Evolutionary conservation across 1,140 invertebrate species (phyloP), one percentile per base, ranked within the genome.

Genomic region (Eriosoma lanigerum): DNA sequence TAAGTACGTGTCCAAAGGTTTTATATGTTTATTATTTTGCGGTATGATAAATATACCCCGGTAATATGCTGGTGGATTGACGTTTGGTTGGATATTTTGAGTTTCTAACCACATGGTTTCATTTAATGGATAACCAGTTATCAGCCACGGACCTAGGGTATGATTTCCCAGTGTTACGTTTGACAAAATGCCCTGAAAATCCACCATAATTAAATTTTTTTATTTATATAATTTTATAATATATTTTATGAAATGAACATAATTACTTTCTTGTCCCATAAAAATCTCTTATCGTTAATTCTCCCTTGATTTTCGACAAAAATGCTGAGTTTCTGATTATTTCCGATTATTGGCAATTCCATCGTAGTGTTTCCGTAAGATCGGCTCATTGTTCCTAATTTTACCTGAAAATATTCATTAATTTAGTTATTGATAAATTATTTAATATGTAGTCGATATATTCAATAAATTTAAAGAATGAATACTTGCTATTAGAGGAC

Each of bases 211-310:
- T 38, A 38, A n/a, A n/a, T n/a, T n/a, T n/a, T n/a, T n/a, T 10
- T 6, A 64, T 29, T 1, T 1, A 26, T 17, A 15, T 13, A 15
- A 29, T 29, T 24, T 26, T 26, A 26, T 13, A 60, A 8, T 0
- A 24, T 0, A 26, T 29, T 0, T 29, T 13, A 29, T 3, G 1
- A 29, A 62, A 6, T 38, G 32, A 38, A 38, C 8, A 38, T 38
- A 4, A 38, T 5, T 81, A 83, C 93, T 88, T 94, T 94, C 21
- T 87, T 89, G 84, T 94, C 92, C 82, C 90, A 89, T 17, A 93
- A 86, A 12, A 85, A 83, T 52, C 84, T 84, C 60, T 92, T 92
- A 85, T 88, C 94, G 83, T 92, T 93, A 19, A 60, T 29, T 15
- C 76, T 64, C 8, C 76, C 76, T 64, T 80, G 76, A 17, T 80